Evolutionary conservation across 1,140 invertebrate genomes (phyloP), one percentile per base, ranked within the genome.

Genomic region (Polypedilum vanderplanki): DNA sequence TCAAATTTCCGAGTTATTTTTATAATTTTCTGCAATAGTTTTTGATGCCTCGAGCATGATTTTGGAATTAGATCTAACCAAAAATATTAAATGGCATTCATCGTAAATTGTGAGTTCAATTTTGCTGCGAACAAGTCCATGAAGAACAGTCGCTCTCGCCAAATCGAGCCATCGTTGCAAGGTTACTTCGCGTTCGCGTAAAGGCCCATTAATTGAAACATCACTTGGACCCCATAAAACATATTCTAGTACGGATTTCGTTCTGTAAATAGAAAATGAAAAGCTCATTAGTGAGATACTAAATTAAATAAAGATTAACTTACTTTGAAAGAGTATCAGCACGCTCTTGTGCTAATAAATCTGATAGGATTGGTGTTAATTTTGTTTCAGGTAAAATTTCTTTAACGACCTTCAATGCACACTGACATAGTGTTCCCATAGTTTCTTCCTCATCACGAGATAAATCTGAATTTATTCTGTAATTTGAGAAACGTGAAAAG

Each of bases 211-310:
- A 10, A 91, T 83, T 0, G 87, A 87, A 0, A 90, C 88, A 78
- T 93, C 91, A 10, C 90, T 87, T 0, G 93, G 93, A 3, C 93
- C 93, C 92, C 93, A 96, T 1, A 96, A 83, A 76, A 91, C 91
- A 78, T 92, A 93, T 79, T 95, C 93, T 33, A 95, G 80, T 0
- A 94, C 86, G 0, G 91, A 88, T 81, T 94, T 94, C 0, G 88
- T 88, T 80, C 18, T 18, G 80, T 78, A 76, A 77, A 40, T 8
- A 73, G n/a, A 70, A n/a, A 7, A n/a, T 10, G 10, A 76, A 74
- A n/a, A 70, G 73, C 57, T 3, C 15, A 10, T 57, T 57, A 57
- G 15, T 57, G 4, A 57, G 10, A n/a, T 15, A 15, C 4, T 10
- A 17, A 70, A 40, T 3, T 41, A 1, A 24, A 41, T 33, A 33